Evolutionary conservation across 2,797 vertebrate species (phyloP), one percentile per base, ranked within the genome.

Genomic region (Bufotes viridis): DNA sequence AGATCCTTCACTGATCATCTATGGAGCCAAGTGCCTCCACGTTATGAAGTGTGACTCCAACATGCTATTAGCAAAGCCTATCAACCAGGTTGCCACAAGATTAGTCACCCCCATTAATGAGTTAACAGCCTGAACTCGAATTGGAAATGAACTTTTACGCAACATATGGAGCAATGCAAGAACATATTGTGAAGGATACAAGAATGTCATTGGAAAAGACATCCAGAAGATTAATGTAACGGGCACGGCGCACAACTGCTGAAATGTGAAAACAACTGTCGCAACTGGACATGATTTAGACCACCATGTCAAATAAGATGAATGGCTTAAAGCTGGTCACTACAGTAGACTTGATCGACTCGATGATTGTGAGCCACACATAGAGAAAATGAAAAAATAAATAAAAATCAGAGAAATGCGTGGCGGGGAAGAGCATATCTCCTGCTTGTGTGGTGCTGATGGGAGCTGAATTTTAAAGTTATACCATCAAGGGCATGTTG

Each of bases 381-480:
- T 34, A n/a, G 24, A 20, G 22, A 14, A 42, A 81, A 14, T 42
- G n/a, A 65, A n/a, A 20, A 12, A 13, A 0, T 10, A 17, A 15
- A 63, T 5, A 81, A 15, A 34, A 49, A 49, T 12, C 24, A 20
- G 26, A 22, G 22, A 69, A 6, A 51, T 22, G 51, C 29, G 60
- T 29, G 75, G 17, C 11, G 15, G 17, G 12, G 4, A 70, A 70
- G 80, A 57, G 42, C 42, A 42, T 42, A 11, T 65, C 34, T 51
- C 22, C 79, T 51, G 51, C 70, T 67, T 78, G 72, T 18, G 18
- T 53, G 57, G 34, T 29, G 7, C 58, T 55, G 51, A 57, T 78
- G 61, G 65, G 58, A 67, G 22, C 61, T 61, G n/a, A 82, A 42
- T 78, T 78, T 22, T 74, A 74, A 81, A 75, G 70, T 65, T 82